Evolutionary conservation across 2,888 invertebrate genomes (phyloP).

Genomic region (Tenthredo amoena): DNA sequence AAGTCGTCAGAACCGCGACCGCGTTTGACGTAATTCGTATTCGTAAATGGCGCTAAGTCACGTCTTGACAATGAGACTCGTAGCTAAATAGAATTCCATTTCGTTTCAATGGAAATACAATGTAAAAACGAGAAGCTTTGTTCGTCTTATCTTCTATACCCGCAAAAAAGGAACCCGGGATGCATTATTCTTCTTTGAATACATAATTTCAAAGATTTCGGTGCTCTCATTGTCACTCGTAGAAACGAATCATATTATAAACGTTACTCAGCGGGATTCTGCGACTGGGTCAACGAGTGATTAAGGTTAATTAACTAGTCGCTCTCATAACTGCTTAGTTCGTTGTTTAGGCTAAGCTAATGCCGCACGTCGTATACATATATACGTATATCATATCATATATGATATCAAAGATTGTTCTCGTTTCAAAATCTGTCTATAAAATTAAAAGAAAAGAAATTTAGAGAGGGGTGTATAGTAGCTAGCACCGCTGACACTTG

Average conservation of each 20-base stretch:
- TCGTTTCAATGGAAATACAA: not conserved
- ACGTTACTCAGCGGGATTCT: slow-evolving; percentile 28
- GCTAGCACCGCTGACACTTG: slow-evolving; percentile 34
- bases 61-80: not conserved
- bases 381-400: no score
- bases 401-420: not conserved
- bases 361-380: not conserved
- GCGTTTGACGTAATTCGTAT: not conserved
- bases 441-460: not conserved
- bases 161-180: not conserved
- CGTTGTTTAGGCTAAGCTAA: not conserved
- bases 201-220: not conserved
- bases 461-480: not conserved
- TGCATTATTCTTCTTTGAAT: not conserved
- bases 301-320: slow-evolving; percentile 37
- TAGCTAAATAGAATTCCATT: not conserved
- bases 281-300: slow-evolving; percentile 44
- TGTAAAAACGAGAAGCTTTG: not conserved
- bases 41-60: not conserved
- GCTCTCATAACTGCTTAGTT: slow-evolving; percentile 6
- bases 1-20: not conserved
- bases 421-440: not conserved
- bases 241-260: not conserved
- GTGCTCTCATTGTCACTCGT: not conserved
- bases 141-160: not conserved